phyloP scores from a whole-genome alignment of 2,113 vertebrate genomes.

The Thamnaconus septentrionalis region DNA sequence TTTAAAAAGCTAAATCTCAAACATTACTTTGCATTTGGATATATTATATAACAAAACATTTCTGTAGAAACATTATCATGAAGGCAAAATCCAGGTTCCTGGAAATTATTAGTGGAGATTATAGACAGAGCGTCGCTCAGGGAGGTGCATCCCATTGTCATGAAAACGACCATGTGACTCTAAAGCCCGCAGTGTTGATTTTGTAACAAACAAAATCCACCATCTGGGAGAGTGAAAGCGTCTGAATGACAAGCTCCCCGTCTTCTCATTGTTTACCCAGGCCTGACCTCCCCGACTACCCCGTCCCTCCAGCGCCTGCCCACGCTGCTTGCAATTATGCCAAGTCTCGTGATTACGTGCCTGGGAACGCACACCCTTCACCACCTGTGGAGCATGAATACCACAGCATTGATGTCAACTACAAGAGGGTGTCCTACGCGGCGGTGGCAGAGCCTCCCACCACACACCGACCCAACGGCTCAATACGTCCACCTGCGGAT shows the following conservation, averaged over 20 bases:
- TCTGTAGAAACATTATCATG: background rate
- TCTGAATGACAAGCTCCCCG: constrained; percentile 22
- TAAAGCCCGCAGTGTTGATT: constrained; percentile 16
- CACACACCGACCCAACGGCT: constrained; percentile 75
- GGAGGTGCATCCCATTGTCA: background rate
- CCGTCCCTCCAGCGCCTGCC: constrained; percentile 78
- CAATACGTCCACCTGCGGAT: constrained; percentile 73
- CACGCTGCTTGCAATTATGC: constrained; percentile 63
- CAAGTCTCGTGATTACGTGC: constrained; percentile 47
- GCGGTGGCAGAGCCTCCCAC: constrained; percentile 78
- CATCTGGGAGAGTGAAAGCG: constrained; percentile 30
- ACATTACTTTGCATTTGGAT: too few relatives aligned
- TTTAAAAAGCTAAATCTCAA: too few relatives aligned
- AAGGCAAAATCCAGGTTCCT: background rate
- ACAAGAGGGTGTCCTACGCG: constrained; percentile 78
- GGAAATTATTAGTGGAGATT: background rate
- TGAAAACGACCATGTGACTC: background rate
- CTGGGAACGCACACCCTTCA: constrained; percentile 51
- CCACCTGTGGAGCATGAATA: constrained; percentile 86
- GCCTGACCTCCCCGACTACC: constrained; percentile 85
- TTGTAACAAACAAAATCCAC: constrained; percentile 14
- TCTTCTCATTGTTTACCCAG: constrained; percentile 64
- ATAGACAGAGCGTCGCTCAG: background rate
- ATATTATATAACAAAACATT: too few relatives aligned
- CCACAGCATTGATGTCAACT: constrained; percentile 80